Evolutionary conservation across 2,113 vertebrate genomes (phyloP).

Genomic region (Scatophagus argus): DNA sequence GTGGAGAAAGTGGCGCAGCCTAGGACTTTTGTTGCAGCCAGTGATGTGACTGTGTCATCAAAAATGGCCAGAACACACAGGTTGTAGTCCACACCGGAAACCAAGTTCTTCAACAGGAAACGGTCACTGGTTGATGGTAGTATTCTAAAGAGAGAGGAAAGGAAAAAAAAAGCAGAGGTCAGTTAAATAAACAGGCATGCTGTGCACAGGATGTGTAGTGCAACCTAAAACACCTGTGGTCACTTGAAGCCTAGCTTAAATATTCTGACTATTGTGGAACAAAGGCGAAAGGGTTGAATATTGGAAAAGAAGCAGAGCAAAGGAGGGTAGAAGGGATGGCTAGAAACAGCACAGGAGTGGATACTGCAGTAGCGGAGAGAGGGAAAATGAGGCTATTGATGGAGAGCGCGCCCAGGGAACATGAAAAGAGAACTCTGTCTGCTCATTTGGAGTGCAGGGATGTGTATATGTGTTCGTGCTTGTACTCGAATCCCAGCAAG

Average conservation of each 20-base stretch:
- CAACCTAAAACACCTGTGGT: constrained; percentile 7
- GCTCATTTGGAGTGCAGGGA: constrained; percentile 56
- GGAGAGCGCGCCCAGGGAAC: constrained; percentile 55
- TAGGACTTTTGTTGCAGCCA: constrained; percentile 89
- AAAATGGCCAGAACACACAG: constrained; percentile 92
- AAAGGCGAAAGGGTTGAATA: constrained; percentile 20
- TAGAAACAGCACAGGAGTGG: constrained; percentile 42
- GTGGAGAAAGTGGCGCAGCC: constrained; percentile 92
- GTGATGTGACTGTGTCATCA: constrained; percentile 86
- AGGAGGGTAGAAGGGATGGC: constrained; percentile 26
- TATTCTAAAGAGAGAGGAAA: constrained; percentile 80
- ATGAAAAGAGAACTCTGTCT: constrained; percentile 75
- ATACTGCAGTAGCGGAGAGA: constrained; percentile 54
- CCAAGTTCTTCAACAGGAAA: constrained; percentile 90
- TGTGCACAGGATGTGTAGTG: neutral
- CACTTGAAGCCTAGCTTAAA: neutral
- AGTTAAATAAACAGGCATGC: constrained; percentile 12
- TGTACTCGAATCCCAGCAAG: constrained; percentile 30
- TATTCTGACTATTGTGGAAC: constrained; percentile 19
- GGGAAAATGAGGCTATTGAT: constrained; percentile 78
- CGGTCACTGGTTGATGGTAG: constrained; percentile 88
- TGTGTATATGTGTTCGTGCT: constrained; percentile 20
- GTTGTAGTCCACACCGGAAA: constrained; percentile 90
- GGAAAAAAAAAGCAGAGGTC: constrained; percentile 7
- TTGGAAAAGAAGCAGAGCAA: constrained; percentile 27